Evolutionary conservation across 2,113 vertebrate genomes (phyloP).

Genomic region (Embiotoca jacksoni): DNA sequence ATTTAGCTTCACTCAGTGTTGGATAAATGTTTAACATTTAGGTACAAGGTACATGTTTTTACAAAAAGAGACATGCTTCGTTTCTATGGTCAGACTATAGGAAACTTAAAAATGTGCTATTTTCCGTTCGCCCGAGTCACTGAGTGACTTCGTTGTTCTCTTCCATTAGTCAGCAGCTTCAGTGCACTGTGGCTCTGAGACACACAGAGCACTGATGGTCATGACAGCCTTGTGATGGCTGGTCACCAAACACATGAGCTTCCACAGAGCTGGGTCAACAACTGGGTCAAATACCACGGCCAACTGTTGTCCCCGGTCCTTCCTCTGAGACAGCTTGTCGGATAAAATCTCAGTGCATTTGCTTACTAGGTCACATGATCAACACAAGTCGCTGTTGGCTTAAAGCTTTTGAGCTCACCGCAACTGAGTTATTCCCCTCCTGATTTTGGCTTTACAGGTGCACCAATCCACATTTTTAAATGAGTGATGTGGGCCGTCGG

Average conservation of each 20-base stretch:
- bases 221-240: slow-evolving; percentile 35
- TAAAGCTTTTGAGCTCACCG: neutral
- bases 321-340: slow-evolving; percentile 3
- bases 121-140: slow-evolving; percentile 38
- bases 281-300: slow-evolving; percentile 20
- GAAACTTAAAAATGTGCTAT: too few relatives aligned
- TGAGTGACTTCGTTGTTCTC: neutral
- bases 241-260: slow-evolving; percentile 27
- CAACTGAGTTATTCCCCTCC: neutral
- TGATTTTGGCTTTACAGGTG: neutral
- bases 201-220: slow-evolving; percentile 21
- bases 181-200: neutral
- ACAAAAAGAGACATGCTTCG: neutral
- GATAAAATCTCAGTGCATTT: neutral
- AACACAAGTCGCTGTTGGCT: neutral
- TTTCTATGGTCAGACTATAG: neutral
- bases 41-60: neutral
- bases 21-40: neutral
- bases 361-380: slow-evolving; percentile 3
- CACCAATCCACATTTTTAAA: too few relatives aligned
- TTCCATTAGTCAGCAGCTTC: neutral
- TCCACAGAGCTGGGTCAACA: slow-evolving; percentile 2
- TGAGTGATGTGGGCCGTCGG: too few relatives aligned
- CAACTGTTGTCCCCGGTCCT: neutral
- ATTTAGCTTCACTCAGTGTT: too few relatives aligned